These are phyloP conservation scores for Sesamia inferens DNA, from an alignment of 2,888 invertebrate genomes.

Conservation along the genomic window DNA sequence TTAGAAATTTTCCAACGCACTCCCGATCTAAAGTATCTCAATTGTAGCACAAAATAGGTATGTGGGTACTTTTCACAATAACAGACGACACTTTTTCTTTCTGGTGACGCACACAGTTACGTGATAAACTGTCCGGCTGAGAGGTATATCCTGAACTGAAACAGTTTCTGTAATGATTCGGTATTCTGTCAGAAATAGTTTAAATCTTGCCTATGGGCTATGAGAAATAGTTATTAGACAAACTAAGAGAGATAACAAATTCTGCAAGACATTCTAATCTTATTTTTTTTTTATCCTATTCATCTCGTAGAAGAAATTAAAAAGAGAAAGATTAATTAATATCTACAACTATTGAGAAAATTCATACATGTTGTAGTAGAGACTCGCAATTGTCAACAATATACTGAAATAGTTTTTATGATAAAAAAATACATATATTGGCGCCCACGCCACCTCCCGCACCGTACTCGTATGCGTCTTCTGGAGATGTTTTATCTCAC, in stretches of 20 bases:
- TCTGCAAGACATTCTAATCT: background rate
- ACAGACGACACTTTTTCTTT: constrained; percentile 1
- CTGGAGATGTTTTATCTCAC: constrained; percentile 21
- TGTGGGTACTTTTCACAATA: constrained; percentile 16
- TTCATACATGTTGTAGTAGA: background rate
- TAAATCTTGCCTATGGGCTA: background rate
- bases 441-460: constrained; percentile 53
- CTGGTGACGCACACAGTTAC: constrained; percentile 23
- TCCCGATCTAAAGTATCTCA: background rate
- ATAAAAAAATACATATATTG: constrained; percentile 59
- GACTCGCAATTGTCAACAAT: background rate
- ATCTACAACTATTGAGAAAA: background rate
- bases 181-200: background rate
- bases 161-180: constrained; percentile 4
- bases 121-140: constrained; percentile 8
- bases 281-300: background rate
- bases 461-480: constrained; percentile 39
- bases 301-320: background rate
- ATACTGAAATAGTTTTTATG: constrained; percentile 41
- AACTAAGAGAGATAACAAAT: background rate
- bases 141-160: constrained; percentile 18
- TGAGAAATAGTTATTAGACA: background rate
- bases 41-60: background rate
- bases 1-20: background rate
- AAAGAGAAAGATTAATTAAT: background rate